These are phyloP conservation scores for Tylochromis polylepis DNA, from an alignment of 2,113 vertebrate species.

Conservation along the genomic window DNA sequence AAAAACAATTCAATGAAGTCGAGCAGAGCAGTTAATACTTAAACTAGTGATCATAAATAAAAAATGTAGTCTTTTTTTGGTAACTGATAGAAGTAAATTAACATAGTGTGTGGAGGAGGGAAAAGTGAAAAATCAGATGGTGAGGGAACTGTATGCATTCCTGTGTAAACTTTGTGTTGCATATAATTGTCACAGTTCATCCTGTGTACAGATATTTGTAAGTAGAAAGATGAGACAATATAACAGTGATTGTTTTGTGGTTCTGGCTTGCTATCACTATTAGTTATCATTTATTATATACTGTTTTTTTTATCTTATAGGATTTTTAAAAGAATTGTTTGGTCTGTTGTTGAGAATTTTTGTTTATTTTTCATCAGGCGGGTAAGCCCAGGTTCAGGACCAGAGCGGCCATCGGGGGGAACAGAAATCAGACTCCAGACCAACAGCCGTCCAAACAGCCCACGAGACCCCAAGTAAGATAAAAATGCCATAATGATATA, in stretches of 20 bases:
- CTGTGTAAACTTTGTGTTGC: not conserved
- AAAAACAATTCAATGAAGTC: not conserved
- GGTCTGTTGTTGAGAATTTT: not conserved
- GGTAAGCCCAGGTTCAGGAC: slow-evolving; percentile 65
- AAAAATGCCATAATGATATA: not conserved
- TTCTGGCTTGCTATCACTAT: not conserved
- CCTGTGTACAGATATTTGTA: not conserved
- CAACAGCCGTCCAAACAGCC: slow-evolving; percentile 73
- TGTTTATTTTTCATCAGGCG: slow-evolving; percentile 40
- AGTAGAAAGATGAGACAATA: not conserved
- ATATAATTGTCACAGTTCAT: not conserved
- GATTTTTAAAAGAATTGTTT: not conserved
- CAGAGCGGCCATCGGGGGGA: slow-evolving; percentile 61
- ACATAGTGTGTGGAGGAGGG: not conserved
- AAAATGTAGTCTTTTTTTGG: not conserved
- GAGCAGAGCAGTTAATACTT: not conserved
- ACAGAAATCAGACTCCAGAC: slow-evolving; percentile 63
- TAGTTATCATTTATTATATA: not conserved
- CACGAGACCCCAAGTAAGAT: slow-evolving; percentile 70
- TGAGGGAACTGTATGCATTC: not conserved
- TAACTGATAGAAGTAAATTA: not conserved
- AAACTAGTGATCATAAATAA: not conserved
- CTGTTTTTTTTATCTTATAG: not conserved
- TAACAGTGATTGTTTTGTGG: not conserved
- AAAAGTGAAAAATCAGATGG: not conserved